Evolutionary conservation across 1,140 invertebrate species (phyloP).

Genomic region (Temnothorax nylanderi): DNA sequence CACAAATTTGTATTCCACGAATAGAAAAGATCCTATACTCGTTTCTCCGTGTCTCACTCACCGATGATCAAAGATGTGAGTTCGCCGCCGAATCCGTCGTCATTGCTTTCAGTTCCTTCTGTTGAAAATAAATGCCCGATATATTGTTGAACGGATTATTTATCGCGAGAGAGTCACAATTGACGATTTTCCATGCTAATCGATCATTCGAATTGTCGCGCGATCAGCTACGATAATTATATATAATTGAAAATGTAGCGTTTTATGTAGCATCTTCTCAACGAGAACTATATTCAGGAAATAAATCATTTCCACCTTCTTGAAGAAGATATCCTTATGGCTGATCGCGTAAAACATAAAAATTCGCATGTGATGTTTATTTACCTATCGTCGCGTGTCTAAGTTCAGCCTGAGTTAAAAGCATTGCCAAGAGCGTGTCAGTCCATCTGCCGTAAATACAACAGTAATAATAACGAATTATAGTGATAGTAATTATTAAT

Average conservation of each 20-base stretch:
- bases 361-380: conserved; percentile 25
- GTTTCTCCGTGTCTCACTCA: conserved; percentile 43
- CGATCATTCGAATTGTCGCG: conserved; percentile 22
- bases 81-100: conserved; percentile 10
- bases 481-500: conserved; percentile 65
- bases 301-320: background rate
- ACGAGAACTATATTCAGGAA: background rate
- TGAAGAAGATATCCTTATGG: background rate
- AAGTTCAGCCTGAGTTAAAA: conserved; percentile 51
- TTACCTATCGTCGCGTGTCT: conserved; percentile 44
- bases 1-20: conserved; percentile 2
- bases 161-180: background rate
- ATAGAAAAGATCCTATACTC: conserved; percentile 7
- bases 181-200: conserved; percentile 20
- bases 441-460: conserved; percentile 77
- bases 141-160: conserved; percentile 20
- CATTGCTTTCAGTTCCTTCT: conserved; percentile 31
- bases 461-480: conserved; percentile 65
- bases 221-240: conserved; percentile 22
- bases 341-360: conserved; percentile 11
- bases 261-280: conserved; percentile 12
- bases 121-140: background rate
- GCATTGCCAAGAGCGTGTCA: conserved; percentile 71
- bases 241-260: conserved; percentile 6
- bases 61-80: conserved; percentile 25